These are phyloP conservation scores for Nanorana parkeri DNA, from an alignment of 2,113 vertebrate genomes.

Conservation along the genomic window DNA sequence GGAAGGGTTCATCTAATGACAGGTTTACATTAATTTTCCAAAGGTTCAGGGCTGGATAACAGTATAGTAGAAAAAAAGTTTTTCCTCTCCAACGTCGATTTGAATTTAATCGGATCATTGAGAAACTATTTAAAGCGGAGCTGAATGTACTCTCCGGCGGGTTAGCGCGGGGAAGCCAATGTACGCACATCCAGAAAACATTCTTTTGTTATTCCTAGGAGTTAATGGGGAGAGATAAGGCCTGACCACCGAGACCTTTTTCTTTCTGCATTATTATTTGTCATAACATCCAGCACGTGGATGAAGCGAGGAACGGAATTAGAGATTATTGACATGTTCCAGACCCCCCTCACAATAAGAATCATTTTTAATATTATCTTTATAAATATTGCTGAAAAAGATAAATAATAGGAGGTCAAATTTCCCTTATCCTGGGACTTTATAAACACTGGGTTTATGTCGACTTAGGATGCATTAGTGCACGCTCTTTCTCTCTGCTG, in stretches of 20 bases:
- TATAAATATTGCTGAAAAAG: conserved; percentile 20
- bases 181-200: conserved; percentile 59
- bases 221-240: conserved; percentile 47
- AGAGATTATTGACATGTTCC: conserved; percentile 35
- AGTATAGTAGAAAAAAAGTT: too few relatives aligned
- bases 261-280: conserved; percentile 58
- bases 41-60: too few relatives aligned
- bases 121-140: conserved; percentile 63
- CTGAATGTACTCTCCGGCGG: conserved; percentile 60
- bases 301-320: conserved; percentile 19
- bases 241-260: conserved; percentile 24
- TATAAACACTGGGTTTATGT: conserved; percentile 15
- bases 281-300: conserved; percentile 64
- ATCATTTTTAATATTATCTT: conserved; percentile 38
- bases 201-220: conserved; percentile 61
- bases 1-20: too few relatives aligned
- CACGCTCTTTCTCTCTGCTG: neutral
- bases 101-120: conserved; percentile 54
- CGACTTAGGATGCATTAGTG: neutral
- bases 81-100: conserved; percentile 55
- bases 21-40: too few relatives aligned
- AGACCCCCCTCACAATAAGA: conserved; percentile 8
- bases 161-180: conserved; percentile 63
- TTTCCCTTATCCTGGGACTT: neutral
- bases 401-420: conserved; percentile 36